These are phyloP conservation scores for Plebejus anna DNA, from an alignment of 2,888 invertebrate genomes.

Conservation along the genomic window DNA sequence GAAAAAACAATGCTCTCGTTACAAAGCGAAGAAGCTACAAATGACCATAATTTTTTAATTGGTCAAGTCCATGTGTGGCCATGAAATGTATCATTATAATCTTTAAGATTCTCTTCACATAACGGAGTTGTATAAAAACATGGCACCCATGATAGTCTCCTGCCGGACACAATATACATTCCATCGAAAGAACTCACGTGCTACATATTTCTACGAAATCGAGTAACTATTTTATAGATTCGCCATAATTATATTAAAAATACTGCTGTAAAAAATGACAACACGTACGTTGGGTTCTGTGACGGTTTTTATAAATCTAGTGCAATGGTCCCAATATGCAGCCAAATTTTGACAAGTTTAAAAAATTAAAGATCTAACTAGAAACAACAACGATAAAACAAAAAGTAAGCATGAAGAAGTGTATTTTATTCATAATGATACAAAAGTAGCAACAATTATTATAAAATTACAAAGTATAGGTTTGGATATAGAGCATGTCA, in stretches of 20 bases:
- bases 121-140: slow-evolving; percentile 17
- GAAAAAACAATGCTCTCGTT: not conserved
- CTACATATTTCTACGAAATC: slow-evolving; percentile 5
- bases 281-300: not conserved
- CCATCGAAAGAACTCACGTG: slow-evolving; percentile 10
- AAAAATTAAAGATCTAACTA: not conserved
- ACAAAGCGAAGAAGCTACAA: not conserved
- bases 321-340: not conserved
- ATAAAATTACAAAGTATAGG: not conserved
- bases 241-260: not conserved
- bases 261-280: not conserved
- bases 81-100: slow-evolving; percentile 23
- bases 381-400: not conserved
- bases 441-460: not conserved
- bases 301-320: not conserved
- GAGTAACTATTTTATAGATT: not conserved
- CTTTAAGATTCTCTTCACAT: slow-evolving; percentile 14
- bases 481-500: not conserved
- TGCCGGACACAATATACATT: slow-evolving; percentile 24
- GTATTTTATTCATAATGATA: not conserved
- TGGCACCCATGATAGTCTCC: not conserved
- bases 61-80: not conserved
- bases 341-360: no score
- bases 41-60: slow-evolving; percentile 20
- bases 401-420: not conserved